These are phyloP conservation scores for Hylaeus volcanicus DNA, from an alignment of 1,140 invertebrate genomes.

Conservation along the genomic window DNA sequence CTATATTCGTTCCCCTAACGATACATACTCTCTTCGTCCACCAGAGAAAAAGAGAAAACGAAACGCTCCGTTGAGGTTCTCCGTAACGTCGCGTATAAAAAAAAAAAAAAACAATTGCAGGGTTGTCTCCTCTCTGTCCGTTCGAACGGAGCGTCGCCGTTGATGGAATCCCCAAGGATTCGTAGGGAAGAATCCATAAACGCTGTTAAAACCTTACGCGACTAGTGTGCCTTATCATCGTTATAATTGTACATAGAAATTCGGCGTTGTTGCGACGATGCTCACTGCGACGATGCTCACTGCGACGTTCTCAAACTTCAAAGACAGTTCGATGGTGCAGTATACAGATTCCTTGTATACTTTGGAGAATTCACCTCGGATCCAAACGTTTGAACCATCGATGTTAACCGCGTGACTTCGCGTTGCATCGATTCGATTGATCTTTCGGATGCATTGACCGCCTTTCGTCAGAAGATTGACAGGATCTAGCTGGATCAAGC, in stretches of 20 bases:
- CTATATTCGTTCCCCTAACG: too few relatives aligned
- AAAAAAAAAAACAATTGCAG: neutral
- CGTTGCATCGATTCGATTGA: neutral
- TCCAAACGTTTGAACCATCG: too few relatives aligned
- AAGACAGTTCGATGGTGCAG: neutral
- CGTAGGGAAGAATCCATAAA: too few relatives aligned
- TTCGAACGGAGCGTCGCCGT: too few relatives aligned
- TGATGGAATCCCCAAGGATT: too few relatives aligned
- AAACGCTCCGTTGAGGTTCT: neutral
- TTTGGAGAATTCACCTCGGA: too few relatives aligned
- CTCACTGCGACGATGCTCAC: neutral
- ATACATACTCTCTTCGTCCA: neutral
- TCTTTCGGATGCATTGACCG: neutral
- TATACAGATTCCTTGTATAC: too few relatives aligned
- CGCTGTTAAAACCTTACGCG: neutral
- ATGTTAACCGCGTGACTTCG: too few relatives aligned
- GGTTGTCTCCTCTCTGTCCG: neutral
- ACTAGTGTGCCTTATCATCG: neutral
- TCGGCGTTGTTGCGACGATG: conserved; percentile 7
- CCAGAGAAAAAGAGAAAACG: neutral
- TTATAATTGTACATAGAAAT: conserved; percentile 25
- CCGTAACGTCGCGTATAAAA: neutral
- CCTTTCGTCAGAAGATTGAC: neutral
- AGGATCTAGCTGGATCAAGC: neutral
- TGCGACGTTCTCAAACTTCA: neutral